Evolutionary conservation across 2,797 vertebrate genomes (phyloP).

Genomic region (Sternarchorhynchus goeldii): DNA sequence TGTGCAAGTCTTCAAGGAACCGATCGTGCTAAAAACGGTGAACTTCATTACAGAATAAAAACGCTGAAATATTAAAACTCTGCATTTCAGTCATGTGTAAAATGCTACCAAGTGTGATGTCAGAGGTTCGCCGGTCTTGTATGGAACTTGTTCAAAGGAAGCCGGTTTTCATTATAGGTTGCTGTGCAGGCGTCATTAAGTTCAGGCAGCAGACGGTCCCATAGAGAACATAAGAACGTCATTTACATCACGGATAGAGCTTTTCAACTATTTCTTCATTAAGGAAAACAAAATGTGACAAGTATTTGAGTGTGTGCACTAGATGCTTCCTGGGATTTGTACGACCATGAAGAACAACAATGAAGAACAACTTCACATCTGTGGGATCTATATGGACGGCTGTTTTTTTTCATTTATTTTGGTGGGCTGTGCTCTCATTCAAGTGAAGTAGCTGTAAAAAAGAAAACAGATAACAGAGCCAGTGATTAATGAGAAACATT

Average conservation of each 20-base stretch:
- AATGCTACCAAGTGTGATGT: neutral
- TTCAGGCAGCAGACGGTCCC: neutral
- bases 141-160: slow-evolving; percentile 20
- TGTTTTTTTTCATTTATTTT: neutral
- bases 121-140: slow-evolving; percentile 21
- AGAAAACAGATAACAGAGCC: slow-evolving; percentile 62
- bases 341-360: slow-evolving; percentile 3
- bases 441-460: slow-evolving; percentile 14
- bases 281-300: neutral
- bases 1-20: slow-evolving; percentile 22
- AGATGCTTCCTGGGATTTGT: neutral
- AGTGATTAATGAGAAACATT: slow-evolving; percentile 75
- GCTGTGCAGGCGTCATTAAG: slow-evolving; percentile 2
- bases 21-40: neutral
- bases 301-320: neutral
- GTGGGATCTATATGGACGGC: neutral
- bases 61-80: slow-evolving; percentile 1
- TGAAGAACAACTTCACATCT: slow-evolving; percentile 3
- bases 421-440: slow-evolving; percentile 13
- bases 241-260: neutral
- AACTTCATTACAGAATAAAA: slow-evolving; percentile 19
- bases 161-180: neutral
- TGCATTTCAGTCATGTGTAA: slow-evolving; percentile 18
- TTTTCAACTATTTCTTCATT: neutral
- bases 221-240: neutral